Base-by-base conservation (phyloP, 2,113 vertebrate species). In the Nanorana parkeri region DNA sequence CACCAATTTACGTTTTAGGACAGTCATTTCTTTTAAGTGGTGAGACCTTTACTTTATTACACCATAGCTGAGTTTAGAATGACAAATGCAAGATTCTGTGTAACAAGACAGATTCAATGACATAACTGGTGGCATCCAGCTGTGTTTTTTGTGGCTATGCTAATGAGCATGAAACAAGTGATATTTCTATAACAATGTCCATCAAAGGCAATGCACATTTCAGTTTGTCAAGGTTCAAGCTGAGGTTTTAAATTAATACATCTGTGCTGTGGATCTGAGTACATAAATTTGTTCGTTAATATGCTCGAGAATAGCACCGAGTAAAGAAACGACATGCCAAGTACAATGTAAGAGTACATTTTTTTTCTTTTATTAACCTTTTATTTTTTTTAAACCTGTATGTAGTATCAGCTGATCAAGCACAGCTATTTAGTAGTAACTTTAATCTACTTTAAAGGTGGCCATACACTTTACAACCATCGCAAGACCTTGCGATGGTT, bases 91-190 rank as follows among this genome's bases (percentile, higher is more conserved):
- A 17, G 17, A 26, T 58, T 74, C 71, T 29, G 24, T 29, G 26
- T 58, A 56, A 74, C 71, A 74, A 74, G 52, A 74, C 71, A 76
- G 28, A 21, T 61, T 36, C 36, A 76, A 76, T 76, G 61, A 26
- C 73, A 55, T 58, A 74, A 56, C 71, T 60, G 21, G 19, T 76
- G 73, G 55, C 28, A 76, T 17, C 55, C 55, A 41, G 29, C 28
- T 61, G 73, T 41, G 55, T 41, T 71, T 54, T 54, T 60, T 60
- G 20, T 19, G 51, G 56, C 21, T n/a, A 17, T 63, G 32, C 56
- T 47, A 76, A 76, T 76, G 56, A 63, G 60, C 26, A 32, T 76
- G 56, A 76, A 41, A 20, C 29, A 76, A 76, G 20, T 76, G 29
- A 76, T 76, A 61, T 76, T 60, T 61, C 19, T 16, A n/a, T 41